These are phyloP conservation scores for Cyanoderma ruficeps DNA, from an alignment of 2,113 vertebrate genomes.

Conservation along the genomic window DNA sequence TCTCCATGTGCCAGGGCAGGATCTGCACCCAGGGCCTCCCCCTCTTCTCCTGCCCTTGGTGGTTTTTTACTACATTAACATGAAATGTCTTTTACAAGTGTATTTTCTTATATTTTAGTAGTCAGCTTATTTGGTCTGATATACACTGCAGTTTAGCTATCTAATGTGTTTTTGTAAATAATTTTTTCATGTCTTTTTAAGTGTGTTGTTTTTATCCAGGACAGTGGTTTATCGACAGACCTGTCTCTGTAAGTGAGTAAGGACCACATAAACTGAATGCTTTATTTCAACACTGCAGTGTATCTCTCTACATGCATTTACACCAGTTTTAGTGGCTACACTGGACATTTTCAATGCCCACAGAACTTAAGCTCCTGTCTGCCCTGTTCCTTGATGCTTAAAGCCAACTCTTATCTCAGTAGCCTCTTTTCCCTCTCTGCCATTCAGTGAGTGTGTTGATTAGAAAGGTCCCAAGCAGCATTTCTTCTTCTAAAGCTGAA, in stretches of 20 bases:
- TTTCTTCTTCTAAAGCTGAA: neutral
- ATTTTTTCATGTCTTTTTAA: neutral
- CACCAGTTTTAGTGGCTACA: neutral
- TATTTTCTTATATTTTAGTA: neutral
- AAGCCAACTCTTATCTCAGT: neutral
- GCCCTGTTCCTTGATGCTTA: neutral
- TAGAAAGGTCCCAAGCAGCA: neutral
- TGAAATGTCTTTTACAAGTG: neutral
- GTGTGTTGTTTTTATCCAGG: neutral
- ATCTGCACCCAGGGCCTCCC: neutral
- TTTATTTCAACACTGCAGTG: neutral
- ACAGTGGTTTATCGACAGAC: neutral
- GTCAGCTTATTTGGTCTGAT: neutral
- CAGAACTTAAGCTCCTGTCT: neutral
- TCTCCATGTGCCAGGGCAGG: neutral
- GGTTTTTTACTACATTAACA: neutral
- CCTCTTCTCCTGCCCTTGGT: neutral
- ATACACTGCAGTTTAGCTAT: rapidly evolving
- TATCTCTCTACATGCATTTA: neutral
- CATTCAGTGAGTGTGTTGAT: neutral
- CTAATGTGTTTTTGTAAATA: neutral
- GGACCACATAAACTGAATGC: neutral
- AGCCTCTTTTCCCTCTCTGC: neutral
- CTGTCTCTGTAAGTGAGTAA: neutral
- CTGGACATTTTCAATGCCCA: neutral